These are phyloP conservation scores for Heliconius nattereri DNA, from an alignment of 1,140 invertebrate species.

Conservation along the genomic window DNA sequence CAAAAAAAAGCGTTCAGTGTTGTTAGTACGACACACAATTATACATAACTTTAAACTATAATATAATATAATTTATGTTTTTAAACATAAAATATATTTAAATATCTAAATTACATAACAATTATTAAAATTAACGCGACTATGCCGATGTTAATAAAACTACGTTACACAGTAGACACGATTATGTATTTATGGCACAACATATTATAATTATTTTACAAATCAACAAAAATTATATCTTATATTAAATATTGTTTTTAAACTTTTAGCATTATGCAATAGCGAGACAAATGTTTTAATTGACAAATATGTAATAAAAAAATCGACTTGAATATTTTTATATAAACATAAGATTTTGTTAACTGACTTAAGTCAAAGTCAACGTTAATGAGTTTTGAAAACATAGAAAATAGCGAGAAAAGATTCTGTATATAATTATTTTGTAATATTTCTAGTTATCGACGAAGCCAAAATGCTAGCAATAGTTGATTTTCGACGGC, in stretches of 20 bases:
- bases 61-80: background rate
- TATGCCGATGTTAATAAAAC: constrained; percentile 37
- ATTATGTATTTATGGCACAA: constrained; percentile 44
- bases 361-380: too few relatives aligned
- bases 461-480: too few relatives aligned
- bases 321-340: background rate
- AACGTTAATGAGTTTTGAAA: too few relatives aligned
- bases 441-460: too few relatives aligned
- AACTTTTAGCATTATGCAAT: constrained; percentile 1
- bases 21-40: background rate
- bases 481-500: too few relatives aligned
- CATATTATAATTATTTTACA: constrained; percentile 24
- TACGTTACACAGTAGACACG: constrained; percentile 36
- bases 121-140: constrained; percentile 19
- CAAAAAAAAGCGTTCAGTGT: background rate
- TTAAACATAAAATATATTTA: background rate
- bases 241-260: constrained; percentile 17
- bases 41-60: background rate
- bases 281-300: constrained; percentile 8
- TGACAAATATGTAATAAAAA: background rate
- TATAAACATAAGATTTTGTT: background rate
- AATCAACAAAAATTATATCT: constrained; percentile 16
- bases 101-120: constrained; percentile 13
- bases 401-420: too few relatives aligned
- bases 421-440: too few relatives aligned